phyloP scores from a whole-genome alignment of 2,797 vertebrate species.

The Heteromormyrus szaboi region DNA sequence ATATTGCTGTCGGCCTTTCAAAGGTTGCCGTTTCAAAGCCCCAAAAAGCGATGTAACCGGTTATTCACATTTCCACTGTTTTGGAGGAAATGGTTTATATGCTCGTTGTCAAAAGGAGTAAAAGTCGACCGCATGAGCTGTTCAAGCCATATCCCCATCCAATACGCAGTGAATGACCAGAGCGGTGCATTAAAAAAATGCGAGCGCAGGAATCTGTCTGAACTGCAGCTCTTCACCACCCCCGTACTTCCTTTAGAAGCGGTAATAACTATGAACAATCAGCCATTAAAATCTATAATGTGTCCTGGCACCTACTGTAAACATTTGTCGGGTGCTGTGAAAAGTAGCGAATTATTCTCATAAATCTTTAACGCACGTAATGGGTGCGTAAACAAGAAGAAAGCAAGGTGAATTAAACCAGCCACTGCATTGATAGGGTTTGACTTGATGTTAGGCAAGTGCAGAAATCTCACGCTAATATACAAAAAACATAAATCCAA shows the following conservation, averaged over 20 bases:
- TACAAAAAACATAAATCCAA: background rate
- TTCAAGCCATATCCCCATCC: background rate
- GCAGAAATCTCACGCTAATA: background rate
- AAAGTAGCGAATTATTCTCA: background rate
- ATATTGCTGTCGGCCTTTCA: conserved; percentile 10
- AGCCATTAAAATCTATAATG: conserved; percentile 10
- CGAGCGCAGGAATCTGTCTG: background rate
- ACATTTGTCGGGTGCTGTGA: background rate
- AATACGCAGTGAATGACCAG: background rate
- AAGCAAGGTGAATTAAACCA: background rate
- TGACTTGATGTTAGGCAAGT: background rate
- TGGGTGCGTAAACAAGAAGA: background rate
- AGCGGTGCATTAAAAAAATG: background rate
- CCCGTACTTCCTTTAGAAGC: background rate
- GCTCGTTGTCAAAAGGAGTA: background rate
- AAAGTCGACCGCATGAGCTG: background rate
- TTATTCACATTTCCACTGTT: background rate
- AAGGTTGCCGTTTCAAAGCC: background rate
- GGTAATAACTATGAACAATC: conserved; percentile 16
- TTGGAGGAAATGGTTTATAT: background rate
- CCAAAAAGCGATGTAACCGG: background rate
- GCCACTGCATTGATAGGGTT: background rate
- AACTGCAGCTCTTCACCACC: background rate
- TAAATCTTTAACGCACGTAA: conserved; percentile 10
- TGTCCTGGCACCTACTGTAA: background rate